A percentile compares a stretch with the other conserved stretches of the same genome.
These are phyloP conservation scores for Hormaphis cornu DNA, from an alignment of 1,140 invertebrate species.

Conservation along the genomic window DNA sequence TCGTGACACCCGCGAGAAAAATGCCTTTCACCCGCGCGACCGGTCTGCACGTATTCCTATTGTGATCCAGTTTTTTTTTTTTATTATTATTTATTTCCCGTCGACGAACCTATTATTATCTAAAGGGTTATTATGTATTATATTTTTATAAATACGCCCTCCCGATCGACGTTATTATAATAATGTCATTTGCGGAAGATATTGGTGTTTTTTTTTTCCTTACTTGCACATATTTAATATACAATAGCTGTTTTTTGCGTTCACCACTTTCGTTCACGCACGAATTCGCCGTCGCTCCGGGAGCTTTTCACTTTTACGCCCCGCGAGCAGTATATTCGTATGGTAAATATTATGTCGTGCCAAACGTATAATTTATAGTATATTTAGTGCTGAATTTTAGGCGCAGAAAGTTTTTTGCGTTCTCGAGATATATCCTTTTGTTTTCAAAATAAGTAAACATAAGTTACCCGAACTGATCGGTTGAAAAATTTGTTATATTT, in stretches of 20 bases:
- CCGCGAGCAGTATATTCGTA: neutral
- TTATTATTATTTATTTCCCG: neutral
- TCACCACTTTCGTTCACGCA: neutral
- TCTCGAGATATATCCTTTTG: neutral
- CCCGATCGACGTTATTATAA: neutral
- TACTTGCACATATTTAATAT: no score
- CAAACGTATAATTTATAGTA: neutral
- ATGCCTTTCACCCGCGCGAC: slow-evolving; percentile 1
- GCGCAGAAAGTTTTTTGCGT: neutral
- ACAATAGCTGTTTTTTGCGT: neutral
- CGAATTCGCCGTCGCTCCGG: neutral
- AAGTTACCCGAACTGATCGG: neutral
- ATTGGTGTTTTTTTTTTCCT: neutral
- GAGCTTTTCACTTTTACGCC: slow-evolving; percentile 8
- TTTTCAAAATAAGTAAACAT: neutral
- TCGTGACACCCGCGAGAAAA: neutral
- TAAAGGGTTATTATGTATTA: slow-evolving; percentile 1
- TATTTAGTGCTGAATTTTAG: neutral
- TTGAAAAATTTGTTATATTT: no score
- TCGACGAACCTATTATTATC: neutral
- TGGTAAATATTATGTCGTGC: neutral
- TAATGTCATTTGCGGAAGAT: neutral
- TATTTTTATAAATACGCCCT: neutral
- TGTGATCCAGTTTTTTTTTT: neutral
- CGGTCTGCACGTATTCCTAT: neutral